Evolutionary conservation across 2,888 invertebrate genomes (phyloP), one percentile per base, ranked within the genome.

Genomic region (Stenolophus ochropezus): DNA sequence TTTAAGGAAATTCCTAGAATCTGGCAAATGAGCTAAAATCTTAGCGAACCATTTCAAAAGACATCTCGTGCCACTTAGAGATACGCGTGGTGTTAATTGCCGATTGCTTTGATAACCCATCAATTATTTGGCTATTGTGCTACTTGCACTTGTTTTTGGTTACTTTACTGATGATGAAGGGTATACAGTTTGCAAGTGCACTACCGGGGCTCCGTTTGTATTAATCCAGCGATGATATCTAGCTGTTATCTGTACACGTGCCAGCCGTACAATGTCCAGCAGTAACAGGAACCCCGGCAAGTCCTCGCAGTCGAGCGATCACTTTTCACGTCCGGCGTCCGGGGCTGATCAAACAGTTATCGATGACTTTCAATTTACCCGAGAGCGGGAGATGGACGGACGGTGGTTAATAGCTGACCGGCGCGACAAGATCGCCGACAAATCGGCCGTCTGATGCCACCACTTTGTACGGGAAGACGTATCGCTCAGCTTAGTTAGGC

Each of bases 281-380:
- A 23, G 23, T 42, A 42, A 42, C 33, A 11, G 33, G 33, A 42
- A 42, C 6, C 33, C 11, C 11, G 33, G 33, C 21, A 18, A 61
- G 25, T 61, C 8, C 51, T 51, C 51, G 25, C 61, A 61, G 23
- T 11, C 58, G 65, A 14, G 27, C 33, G 65, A 69, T 69, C 65
- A 69, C 27, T 69, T 42, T 69, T 27, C 65, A 33, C 65, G n/a
- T n/a, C 33, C 18, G 33, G 33, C 3, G 6, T 14, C 11, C 11
- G 16, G 4, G 14, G 18, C 73, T 73, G 73, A 49, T 73, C 73
- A 73, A 73, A 47, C 49, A n/a, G 73, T 73, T 73, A 73, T 73
- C 47, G 73, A 73, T 73, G 73, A 73, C 23, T 73, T 73, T 73
- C 73, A 73, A 73, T 73, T 73, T 49, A 49, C 47, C 14, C 21